Evolutionary conservation across 1,140 invertebrate species (phyloP), one percentile per base, ranked within the genome.

Genomic region (Lineus longissimus): DNA sequence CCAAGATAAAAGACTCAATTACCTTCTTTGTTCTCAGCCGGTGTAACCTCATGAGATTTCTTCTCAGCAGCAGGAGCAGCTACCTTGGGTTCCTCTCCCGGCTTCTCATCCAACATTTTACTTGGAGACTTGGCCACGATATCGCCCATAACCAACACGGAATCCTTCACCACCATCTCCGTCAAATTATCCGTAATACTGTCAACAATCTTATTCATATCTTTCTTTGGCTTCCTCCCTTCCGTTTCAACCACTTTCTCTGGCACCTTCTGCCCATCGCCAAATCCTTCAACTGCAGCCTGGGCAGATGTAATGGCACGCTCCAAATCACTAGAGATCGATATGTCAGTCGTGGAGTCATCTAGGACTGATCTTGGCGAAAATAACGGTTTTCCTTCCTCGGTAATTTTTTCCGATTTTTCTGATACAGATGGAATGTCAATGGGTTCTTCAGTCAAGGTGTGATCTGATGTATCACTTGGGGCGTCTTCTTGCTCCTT

Each of bases 141-240:
- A 58, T 63, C 61, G 40, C 61, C 68, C 4, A 76, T 71, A 9
- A 65, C 55, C 23, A 63, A 62, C 4, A 74, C 33, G 55, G 73
- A 70, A 47, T 76, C 71, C n/a, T 64, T 62, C 17, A 78, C 61
- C 40, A 78, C 40, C 33, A 40, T 40, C 6, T 29, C 55, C 45
- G 36, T 62, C 30, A 36, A 47, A 19, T 19, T 33, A 31, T 55
- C 36, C n/a, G 30, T 62, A 15, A 55, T 30, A 19, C 33, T 62
- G 27, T 55, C 51, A 23, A 36, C 27, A 55, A 33, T 23, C 17
- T 54, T 54, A 2, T 22, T 31, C 33, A 36, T 36, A 36, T 36
- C 33, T 15, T 36, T 36, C 33, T 36, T 36, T 4, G 33, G 33
- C 33, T 36, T 36, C 15, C 6, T 7, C 6, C 6, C 15, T 36